Percentiles rank a stretch among this genome's conserved stretches.
These are phyloP conservation scores for Pluvialis apricaria DNA, from an alignment of 2,113 vertebrate species.

Conservation along the genomic window DNA sequence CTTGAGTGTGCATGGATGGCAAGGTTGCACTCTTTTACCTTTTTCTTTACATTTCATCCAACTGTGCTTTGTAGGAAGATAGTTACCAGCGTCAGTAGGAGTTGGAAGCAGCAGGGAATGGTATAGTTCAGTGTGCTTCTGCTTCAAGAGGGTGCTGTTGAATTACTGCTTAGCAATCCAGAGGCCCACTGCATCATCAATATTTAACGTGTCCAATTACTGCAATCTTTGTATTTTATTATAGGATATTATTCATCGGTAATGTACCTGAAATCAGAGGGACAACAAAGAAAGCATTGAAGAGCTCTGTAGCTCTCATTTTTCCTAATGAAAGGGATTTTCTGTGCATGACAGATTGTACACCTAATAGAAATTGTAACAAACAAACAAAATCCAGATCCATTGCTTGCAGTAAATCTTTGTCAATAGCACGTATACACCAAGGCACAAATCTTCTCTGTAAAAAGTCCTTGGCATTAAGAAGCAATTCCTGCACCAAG, in stretches of 20 bases:
- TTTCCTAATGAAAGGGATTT: conserved; percentile 1
- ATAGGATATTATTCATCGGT: not conserved
- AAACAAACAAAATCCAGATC: not conserved
- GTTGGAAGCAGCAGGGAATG: conserved; percentile 2
- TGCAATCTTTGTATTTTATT: not conserved
- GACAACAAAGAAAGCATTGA: not conserved
- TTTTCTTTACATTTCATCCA: not conserved
- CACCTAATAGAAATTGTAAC: not conserved
- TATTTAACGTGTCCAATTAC: conserved; percentile 34
- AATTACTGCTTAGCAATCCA: conserved; percentile 16
- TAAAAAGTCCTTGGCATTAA: not conserved
- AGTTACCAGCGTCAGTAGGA: not conserved
- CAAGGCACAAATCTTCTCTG: not conserved
- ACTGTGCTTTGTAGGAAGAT: not conserved
- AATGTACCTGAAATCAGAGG: conserved; percentile 7
- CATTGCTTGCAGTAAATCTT: not conserved
- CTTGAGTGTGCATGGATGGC: not conserved
- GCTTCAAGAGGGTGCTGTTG: conserved; percentile 16
- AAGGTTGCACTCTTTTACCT: not conserved
- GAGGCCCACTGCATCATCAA: not conserved
- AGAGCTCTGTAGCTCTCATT: not conserved
- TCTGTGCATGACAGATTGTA: not conserved
- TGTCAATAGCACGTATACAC: not conserved
- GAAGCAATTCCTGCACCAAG: not conserved
- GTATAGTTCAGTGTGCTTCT: not conserved